Evolutionary conservation across 2,113 vertebrate species (phyloP), one percentile per base, ranked within the genome.

Genomic region (Himantopus leucocephalus): DNA sequence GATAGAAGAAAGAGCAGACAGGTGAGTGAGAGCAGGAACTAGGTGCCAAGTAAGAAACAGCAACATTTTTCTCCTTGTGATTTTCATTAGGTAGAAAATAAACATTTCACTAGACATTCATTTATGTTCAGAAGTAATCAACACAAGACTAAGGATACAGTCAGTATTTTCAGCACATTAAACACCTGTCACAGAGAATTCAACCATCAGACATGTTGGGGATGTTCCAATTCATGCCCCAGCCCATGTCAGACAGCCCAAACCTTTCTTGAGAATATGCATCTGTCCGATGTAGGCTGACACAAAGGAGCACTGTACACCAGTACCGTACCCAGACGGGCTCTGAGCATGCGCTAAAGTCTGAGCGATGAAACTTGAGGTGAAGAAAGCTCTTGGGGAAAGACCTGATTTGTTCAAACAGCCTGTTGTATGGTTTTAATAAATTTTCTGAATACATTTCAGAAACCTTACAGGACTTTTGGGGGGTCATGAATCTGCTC

Each of bases 401-500:
- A 90, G 74, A 75, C n/a, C 59, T 8, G 50, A 43, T 94, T 92
- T 94, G 74, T 88, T 96, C 92, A 77, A 93, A 73, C 59, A 94
- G 88, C 34, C 52, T 74, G 59, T 13, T 47, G 83, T n/a, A 87
- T 79, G 92, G 94, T 81, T 97, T 95, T 62, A 96, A 97, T 97
- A 92, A 41, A 80, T 70, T 50, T 82, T 60, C 90, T 76, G 86
- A 97, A 92, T 37, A 59, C 63, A 53, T 84, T 91, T 91, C 77
- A 93, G 87, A 95, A 95, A 84, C 43, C 52, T 90, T 85, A 89
- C 53, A 90, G 82, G 55, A 85, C 63, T 92, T 78, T 45, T 27
- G 26, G 34, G 29, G 76, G 35, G 72, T 93, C 48, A 35, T 60
- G 47, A 76, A 60, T 92, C 81, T 92, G 70, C 82, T 94, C 91